A percentile compares a stretch with the other conserved stretches of the same genome.
Evolutionary conservation across 2,888 invertebrate genomes (phyloP).

Genomic region (Athalia circularis): DNA sequence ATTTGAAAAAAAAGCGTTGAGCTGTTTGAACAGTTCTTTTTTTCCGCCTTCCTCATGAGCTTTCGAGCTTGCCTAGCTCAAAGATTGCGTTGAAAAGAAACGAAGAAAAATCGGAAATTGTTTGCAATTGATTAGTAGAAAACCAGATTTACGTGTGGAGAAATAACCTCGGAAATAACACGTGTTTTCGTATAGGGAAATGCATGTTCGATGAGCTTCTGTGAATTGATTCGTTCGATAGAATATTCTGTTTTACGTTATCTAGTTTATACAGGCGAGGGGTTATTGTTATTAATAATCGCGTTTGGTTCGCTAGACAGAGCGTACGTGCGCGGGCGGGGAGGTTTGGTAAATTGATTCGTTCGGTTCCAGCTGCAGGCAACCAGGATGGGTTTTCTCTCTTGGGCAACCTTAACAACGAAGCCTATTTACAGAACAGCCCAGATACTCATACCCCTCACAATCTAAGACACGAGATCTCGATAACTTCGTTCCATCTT

Average conservation of each 20-base stretch:
- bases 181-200: neutral
- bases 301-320: slow-evolving; percentile 23
- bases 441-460: slow-evolving; percentile 7
- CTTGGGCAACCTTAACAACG: slow-evolving; percentile 30
- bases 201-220: neutral
- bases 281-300: slow-evolving; percentile 23
- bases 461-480: slow-evolving; percentile 26
- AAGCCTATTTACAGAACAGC: slow-evolving; percentile 34
- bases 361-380: slow-evolving; percentile 17
- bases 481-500: slow-evolving; percentile 31
- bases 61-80: too few species aligned
- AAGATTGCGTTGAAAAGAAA: too few species aligned
- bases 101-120: too few species aligned
- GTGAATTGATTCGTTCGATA: slow-evolving; percentile 13
- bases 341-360: slow-evolving; percentile 30
- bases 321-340: neutral
- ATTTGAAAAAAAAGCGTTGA: too few species aligned
- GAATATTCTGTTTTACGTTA: slow-evolving; percentile 11
- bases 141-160: too few species aligned
- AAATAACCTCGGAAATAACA: neutral
- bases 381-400: slow-evolving; percentile 15
- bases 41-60: too few species aligned
- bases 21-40: too few species aligned
- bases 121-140: too few species aligned
- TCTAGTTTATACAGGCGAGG: slow-evolving; percentile 6